Base-by-base conservation (phyloP, 2,797 vertebrate species). In the Enteromius paludinosus region DNA sequence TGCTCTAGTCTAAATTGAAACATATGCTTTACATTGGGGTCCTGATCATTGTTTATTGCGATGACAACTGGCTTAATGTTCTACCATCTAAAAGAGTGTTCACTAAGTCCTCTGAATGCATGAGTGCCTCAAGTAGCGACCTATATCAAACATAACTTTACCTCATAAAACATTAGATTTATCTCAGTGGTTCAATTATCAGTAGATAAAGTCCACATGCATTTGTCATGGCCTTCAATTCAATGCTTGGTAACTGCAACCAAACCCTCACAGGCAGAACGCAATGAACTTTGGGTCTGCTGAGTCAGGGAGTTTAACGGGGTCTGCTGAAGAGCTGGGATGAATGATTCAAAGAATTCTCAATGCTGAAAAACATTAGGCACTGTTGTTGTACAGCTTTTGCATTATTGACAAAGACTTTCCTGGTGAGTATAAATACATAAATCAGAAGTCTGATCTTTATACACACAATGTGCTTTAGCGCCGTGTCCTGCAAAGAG, bases 221-320 rank as follows among this genome's bases (percentile, higher is more conserved):
- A 30, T 17, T 79, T 79, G 18, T 56, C 47, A 35, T 72, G 18
- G 18, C 11, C 11, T 47, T 64, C 45, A 18, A 23, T 43, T 23
- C n/a, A 71, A 35, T 71, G 18, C 66, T 71, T 33, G 54, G 18
- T n/a, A 71, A 62, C 68, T 62, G 52, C 9, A 35, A 25, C 3
- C 20, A 62, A 62, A 45, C 66, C 41, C 41, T 80, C 12, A 41
- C 3, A 9, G 52, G 12, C 66, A 79, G 52, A 59, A 68, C 0
- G 4, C 49, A 61, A 18, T 45, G 8, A 79, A 33, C 11, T 33
- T 71, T 45, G 52, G 52, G 35, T 80, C 11, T 70, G 78, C 54
- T 23, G 78, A 80, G 68, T 80, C 54, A 47, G 38, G 15, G 54
- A 47, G 28, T 80, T 80, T 61, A 80, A 15, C 4, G 3, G 38